phyloP scores from a whole-genome alignment of 2,797 vertebrate genomes.

The Capromys pilorides region DNA sequence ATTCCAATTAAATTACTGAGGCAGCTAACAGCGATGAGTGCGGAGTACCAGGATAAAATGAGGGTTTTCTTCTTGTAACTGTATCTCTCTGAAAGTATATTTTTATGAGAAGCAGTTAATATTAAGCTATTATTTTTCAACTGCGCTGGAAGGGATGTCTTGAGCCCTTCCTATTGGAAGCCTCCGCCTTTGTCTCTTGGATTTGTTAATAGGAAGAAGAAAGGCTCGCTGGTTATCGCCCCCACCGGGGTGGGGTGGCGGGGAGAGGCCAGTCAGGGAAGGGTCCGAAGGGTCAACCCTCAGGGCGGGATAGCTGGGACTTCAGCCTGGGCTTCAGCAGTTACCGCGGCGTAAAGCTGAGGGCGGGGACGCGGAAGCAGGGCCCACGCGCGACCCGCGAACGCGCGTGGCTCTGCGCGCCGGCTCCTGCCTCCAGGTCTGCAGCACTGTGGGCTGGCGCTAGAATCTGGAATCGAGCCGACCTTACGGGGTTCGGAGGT shows the following conservation, averaged over 20 bases:
- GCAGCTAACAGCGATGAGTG: slow-evolving; percentile 85
- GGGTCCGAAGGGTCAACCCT: neutral
- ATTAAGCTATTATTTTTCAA: slow-evolving; percentile 79
- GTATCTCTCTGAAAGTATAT: slow-evolving; percentile 70
- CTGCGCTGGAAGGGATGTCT: slow-evolving; percentile 76
- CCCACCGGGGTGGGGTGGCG: neutral
- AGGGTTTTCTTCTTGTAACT: slow-evolving; percentile 75
- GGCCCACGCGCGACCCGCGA: neutral
- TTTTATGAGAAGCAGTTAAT: slow-evolving; percentile 82
- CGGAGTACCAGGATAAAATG: slow-evolving; percentile 79
- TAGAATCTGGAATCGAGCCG: too few relatives aligned
- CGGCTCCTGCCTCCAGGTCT: rapidly evolving
- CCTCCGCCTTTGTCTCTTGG: slow-evolving; percentile 67
- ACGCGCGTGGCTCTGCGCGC: neutral
- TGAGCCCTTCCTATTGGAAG: neutral
- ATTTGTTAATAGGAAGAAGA: slow-evolving; percentile 13
- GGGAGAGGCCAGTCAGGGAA: neutral
- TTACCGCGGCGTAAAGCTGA: rapidly evolving
- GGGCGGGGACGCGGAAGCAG: too few relatives aligned
- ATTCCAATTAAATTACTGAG: slow-evolving; percentile 90
- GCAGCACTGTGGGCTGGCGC: neutral
- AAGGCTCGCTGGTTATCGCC: neutral
- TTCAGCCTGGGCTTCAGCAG: neutral
- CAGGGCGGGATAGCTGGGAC: neutral
- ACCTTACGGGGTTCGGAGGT: neutral